Evolutionary conservation across 2,888 invertebrate genomes (phyloP).

Genomic region (Odontocolon sp.): DNA sequence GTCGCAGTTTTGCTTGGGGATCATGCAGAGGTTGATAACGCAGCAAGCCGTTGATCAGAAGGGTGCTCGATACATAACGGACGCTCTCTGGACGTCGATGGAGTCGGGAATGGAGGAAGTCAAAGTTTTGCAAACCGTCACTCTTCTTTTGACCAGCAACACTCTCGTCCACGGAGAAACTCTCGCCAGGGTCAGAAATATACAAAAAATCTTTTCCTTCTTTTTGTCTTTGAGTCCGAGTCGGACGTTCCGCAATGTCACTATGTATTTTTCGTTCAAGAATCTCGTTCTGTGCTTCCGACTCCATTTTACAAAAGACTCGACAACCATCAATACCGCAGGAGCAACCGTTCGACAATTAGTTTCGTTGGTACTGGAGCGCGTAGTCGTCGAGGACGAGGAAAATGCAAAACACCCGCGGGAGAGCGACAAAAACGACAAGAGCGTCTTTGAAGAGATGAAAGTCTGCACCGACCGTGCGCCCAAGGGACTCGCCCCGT

Average conservation of each 20-base stretch:
- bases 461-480: conserved; percentile 89
- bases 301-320: conserved; percentile 97
- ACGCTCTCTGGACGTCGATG: conserved; percentile 96
- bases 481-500: conserved; percentile 91
- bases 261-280: conserved; percentile 81
- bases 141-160: conserved; percentile 96
- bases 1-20: conserved; percentile 92
- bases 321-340: conserved; percentile 97
- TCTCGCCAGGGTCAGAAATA: conserved; percentile 89
- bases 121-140: conserved; percentile 97
- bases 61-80: conserved; percentile 95
- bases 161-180: conserved; percentile 97
- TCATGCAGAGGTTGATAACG: conserved; percentile 96
- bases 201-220: not conserved
- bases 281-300: conserved; percentile 97
- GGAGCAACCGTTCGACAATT: conserved; percentile 98
- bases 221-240: not conserved
- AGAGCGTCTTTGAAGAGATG: conserved; percentile 89
- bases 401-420: conserved; percentile 78
- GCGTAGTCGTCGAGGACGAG: conserved; percentile 89
- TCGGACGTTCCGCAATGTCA: not conserved
- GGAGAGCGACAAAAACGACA: conserved; percentile 75
- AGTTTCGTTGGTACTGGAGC: conserved; percentile 94
- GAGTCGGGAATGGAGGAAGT: conserved; percentile 97
- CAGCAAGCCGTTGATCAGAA: conserved; percentile 95